Base-by-base conservation (phyloP, 2,888 invertebrate genomes). In the Pantelozetes paolii region DNA sequence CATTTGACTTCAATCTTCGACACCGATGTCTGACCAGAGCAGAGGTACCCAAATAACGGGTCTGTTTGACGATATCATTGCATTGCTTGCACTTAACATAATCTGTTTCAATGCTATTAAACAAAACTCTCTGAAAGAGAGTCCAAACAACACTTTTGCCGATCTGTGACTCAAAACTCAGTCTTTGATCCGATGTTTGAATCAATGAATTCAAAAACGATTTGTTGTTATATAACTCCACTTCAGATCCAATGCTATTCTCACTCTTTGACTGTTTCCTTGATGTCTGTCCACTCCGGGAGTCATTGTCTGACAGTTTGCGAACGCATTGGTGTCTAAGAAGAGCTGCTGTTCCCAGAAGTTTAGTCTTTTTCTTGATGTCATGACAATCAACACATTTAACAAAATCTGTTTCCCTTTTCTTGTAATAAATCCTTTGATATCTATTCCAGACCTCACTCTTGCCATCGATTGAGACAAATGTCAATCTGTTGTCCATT, bases 341-440 rank as follows among this genome's bases (percentile, higher is more conserved):
- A 5, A 67, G 20, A 9, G 40, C 26, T 3, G 40, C 67, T 1
- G 67, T 67, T 67, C 67, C 67, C n/a, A 64, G 20, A 40, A 18
- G 36, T 36, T 40, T 64, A 20, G 13, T 67, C 23, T 67, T 40
- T 42, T 67, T 67, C 23, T 67, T 67, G 9, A 67, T 42, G 20
- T 67, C 67, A 42, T 67, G 23, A 42, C 67, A 67, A 67, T 23
- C 6, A 6, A 42, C 9, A 67, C 67, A 67, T 23, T 67, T 67
- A 15, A 67, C 67, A 26, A 23, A 67, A 40, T 67, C 26, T 23
- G 67, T 67, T 26, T 67, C 42, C 18, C 32, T 67, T 32, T 67
- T 23, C 20, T 42, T 42, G 23, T 40, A 67, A 42, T 42, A 67
- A 1, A 67, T 67, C 13, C 40, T 20, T 36, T 67, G 40, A 23